Conservation (phyloP, 1,140 invertebrate genomes). For the Drosophila sturtevanti region DNA sequence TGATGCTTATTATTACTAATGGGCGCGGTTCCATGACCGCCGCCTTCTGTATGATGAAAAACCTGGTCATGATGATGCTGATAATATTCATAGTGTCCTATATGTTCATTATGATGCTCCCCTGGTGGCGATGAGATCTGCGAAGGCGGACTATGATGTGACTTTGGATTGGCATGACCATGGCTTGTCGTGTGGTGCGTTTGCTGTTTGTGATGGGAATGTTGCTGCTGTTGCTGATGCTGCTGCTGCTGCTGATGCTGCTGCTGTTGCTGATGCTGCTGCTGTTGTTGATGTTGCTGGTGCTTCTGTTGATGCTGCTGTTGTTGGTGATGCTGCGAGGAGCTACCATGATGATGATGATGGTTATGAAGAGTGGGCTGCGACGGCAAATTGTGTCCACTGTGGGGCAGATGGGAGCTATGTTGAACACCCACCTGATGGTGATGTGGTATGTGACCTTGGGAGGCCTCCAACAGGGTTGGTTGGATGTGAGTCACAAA, state of each 20-base stretch:
- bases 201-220: conserved; percentile 32
- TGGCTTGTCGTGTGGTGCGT: conserved; percentile 35
- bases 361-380: conserved; percentile 80
- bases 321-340: conserved; percentile 39
- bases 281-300: conserved; percentile 46
- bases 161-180: conserved; percentile 36
- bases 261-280: conserved; percentile 52
- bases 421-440: conserved; percentile 81
- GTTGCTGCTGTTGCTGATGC: conserved; percentile 37
- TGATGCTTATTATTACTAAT: conserved; percentile 50
- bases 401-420: conserved; percentile 79
- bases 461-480: conserved; percentile 84
- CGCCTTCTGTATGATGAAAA: conserved; percentile 47
- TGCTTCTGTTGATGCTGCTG: conserved; percentile 52
- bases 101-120: conserved; percentile 46
- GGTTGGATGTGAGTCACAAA: conserved; percentile 85
- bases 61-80: conserved; percentile 64
- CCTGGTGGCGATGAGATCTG: conserved; percentile 53
- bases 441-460: conserved; percentile 84
- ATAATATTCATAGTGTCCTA: conserved; percentile 66
- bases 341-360: conserved; percentile 59
- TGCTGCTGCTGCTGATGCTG: conserved; percentile 35
- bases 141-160: conserved; percentile 64
- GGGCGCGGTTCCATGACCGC: conserved; percentile 18
- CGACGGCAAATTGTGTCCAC: conserved; percentile 82